Percentiles rank a stretch among this genome's conserved stretches.
Conservation (phyloP, 1,140 invertebrate species). For the Eumaeus atala region DNA sequence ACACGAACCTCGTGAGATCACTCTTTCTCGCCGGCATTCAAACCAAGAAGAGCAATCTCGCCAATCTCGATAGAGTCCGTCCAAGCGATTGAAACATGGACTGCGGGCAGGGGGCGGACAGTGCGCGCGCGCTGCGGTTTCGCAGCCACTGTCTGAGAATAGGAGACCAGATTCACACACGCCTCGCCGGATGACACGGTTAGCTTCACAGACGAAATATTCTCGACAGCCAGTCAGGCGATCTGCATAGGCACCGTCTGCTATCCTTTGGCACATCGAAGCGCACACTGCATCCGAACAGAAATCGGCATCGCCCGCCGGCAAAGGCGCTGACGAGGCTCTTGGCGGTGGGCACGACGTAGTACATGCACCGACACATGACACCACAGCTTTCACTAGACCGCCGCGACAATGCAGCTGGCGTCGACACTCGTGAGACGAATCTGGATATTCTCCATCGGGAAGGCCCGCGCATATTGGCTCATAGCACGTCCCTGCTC, state of each 20-base stretch:
- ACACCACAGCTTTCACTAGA: slow-evolving; percentile 40
- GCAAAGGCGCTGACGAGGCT: slow-evolving; percentile 44
- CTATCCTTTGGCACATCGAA: slow-evolving; percentile 58
- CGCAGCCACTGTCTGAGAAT: slow-evolving; percentile 63
- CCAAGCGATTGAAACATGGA: slow-evolving; percentile 56
- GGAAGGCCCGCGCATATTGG: slow-evolving; percentile 54
- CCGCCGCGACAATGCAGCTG: slow-evolving; percentile 40
- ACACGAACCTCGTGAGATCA: slow-evolving; percentile 51
- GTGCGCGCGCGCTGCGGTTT: slow-evolving; percentile 41
- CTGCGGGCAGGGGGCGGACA: slow-evolving; percentile 62
- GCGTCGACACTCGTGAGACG: slow-evolving; percentile 56
- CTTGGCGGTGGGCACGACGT: slow-evolving; percentile 46
- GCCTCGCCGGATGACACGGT: slow-evolving; percentile 56
- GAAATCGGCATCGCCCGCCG: slow-evolving; percentile 56
- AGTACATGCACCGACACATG: slow-evolving; percentile 41
- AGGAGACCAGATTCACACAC: slow-evolving; percentile 68
- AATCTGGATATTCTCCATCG: slow-evolving; percentile 57
- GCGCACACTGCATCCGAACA: slow-evolving; percentile 60
- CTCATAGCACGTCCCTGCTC: slow-evolving; percentile 64
- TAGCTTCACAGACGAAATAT: slow-evolving; percentile 75
- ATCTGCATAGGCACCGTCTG: slow-evolving; percentile 77
- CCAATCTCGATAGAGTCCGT: slow-evolving; percentile 61
- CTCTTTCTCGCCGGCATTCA: slow-evolving; percentile 53
- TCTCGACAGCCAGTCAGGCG: slow-evolving; percentile 74
- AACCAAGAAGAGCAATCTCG: slow-evolving; percentile 58